Conservation (phyloP, 2,888 invertebrate genomes). For the Isoperla grammatica region DNA sequence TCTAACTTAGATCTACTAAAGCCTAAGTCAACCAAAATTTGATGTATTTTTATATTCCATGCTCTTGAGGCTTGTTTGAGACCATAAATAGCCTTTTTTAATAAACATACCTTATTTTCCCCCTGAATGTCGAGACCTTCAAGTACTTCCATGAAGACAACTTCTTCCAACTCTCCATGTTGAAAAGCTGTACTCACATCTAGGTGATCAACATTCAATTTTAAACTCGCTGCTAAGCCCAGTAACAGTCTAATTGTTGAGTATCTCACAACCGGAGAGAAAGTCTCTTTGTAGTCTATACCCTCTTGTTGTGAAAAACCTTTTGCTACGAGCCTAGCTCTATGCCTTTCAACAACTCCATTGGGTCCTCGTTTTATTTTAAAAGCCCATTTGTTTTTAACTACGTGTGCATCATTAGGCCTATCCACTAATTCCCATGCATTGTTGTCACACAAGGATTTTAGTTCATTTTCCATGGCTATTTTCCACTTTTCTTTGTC, state of each 20-base stretch:
- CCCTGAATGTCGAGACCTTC: background rate
- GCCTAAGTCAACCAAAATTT: too few relatives aligned
- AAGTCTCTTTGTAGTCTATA: conserved; percentile 37
- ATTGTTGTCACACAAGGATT: conserved; percentile 11
- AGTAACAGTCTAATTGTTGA: conserved; percentile 31
- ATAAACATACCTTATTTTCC: conserved; percentile 2
- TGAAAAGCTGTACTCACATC: conserved; percentile 36
- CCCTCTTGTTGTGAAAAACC: conserved; percentile 36
- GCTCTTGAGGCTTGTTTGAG: background rate
- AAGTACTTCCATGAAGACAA: conserved; percentile 32
- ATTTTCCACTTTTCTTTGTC: background rate
- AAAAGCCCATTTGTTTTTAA: conserved; percentile 35
- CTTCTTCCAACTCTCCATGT: conserved; percentile 32
- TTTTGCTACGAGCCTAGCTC: conserved; percentile 37
- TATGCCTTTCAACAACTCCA: conserved; percentile 26
- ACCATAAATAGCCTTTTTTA: conserved; percentile 18
- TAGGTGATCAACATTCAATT: conserved; percentile 29
- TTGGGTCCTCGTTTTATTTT: conserved; percentile 33
- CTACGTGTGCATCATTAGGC: background rate
- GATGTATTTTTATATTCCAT: too few relatives aligned
- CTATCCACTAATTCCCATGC: conserved; percentile 1
- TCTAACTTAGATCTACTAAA: conserved; percentile 5
- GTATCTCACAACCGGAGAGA: conserved; percentile 36
- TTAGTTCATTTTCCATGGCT: conserved; percentile 8
- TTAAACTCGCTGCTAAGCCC: conserved; percentile 26